Conservation (phyloP, 2,888 invertebrate species). For the Sinelater perroti region DNA sequence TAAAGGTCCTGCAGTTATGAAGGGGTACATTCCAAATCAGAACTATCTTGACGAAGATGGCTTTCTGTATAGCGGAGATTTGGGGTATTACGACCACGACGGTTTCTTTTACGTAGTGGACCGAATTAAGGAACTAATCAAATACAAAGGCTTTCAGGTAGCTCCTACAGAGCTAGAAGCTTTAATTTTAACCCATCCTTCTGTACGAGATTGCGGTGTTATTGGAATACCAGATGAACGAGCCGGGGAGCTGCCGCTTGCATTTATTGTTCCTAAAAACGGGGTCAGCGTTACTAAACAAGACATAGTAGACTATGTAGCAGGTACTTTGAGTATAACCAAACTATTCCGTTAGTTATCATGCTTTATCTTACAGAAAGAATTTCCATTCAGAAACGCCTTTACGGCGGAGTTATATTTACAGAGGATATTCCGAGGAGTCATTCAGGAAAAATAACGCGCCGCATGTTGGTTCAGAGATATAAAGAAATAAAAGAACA, state of each 20-base stretch:
- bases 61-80: conserved; percentile 79
- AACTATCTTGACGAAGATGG: conserved; percentile 75
- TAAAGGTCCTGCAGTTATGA: conserved; percentile 70
- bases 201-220: conserved; percentile 82
- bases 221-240: conserved; percentile 78
- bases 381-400: conserved; percentile 75
- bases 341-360: background rate
- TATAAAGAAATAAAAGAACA: no score
- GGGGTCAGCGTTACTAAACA: conserved; percentile 62
- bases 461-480: conserved; percentile 69
- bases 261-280: conserved; percentile 76
- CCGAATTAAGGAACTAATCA: conserved; percentile 85
- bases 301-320: conserved; percentile 61
- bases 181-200: conserved; percentile 75
- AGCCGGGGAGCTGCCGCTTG: conserved; percentile 80
- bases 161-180: conserved; percentile 89
- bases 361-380: conserved; percentile 47
- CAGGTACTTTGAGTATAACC: conserved; percentile 41
- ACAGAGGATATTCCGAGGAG: conserved; percentile 78
- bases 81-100: conserved; percentile 79
- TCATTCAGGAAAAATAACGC: conserved; percentile 80
- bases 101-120: conserved; percentile 82
- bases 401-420: conserved; percentile 79
- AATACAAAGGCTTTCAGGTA: conserved; percentile 83
- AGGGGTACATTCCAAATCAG: conserved; percentile 77